phyloP scores from a whole-genome alignment of 2,888 invertebrate genomes.

The Mesorhabditis spiculigera region DNA sequence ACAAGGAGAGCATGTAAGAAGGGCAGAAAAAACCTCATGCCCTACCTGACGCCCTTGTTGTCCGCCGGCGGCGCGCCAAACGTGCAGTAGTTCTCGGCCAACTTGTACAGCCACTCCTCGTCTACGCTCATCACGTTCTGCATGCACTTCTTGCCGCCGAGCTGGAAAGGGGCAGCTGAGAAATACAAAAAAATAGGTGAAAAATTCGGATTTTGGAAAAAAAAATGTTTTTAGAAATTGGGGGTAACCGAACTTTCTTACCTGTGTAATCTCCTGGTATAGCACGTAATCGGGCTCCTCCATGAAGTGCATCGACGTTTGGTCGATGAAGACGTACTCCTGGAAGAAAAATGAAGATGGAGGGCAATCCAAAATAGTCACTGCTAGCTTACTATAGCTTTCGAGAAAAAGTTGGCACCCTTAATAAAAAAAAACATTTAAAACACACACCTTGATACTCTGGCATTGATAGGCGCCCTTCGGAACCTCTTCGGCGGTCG shows the following conservation, averaged over 20 bases:
- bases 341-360: constrained; percentile 57
- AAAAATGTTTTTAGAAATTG: too few species aligned
- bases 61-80: constrained; percentile 71
- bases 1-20: too few species aligned
- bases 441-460: constrained; percentile 28
- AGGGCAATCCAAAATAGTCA: background rate
- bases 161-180: background rate
- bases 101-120: constrained; percentile 83
- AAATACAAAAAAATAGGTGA: background rate
- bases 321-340: constrained; percentile 84
- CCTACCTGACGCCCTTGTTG: constrained; percentile 62
- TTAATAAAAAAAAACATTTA: too few species aligned
- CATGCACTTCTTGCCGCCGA: constrained; percentile 48
- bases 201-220: background rate
- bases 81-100: constrained; percentile 76
- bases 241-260: background rate
- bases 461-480: constrained; percentile 56
- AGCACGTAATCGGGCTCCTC: constrained; percentile 82
- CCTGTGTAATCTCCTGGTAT: constrained; percentile 76
- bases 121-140: constrained; percentile 75
- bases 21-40: background rate
- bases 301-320: constrained; percentile 73
- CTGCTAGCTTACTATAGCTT: background rate
- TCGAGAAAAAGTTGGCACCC: background rate
- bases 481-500: constrained; percentile 60